Evolutionary conservation across 2,113 vertebrate genomes (phyloP).

Genomic region (Aix galericulata): DNA sequence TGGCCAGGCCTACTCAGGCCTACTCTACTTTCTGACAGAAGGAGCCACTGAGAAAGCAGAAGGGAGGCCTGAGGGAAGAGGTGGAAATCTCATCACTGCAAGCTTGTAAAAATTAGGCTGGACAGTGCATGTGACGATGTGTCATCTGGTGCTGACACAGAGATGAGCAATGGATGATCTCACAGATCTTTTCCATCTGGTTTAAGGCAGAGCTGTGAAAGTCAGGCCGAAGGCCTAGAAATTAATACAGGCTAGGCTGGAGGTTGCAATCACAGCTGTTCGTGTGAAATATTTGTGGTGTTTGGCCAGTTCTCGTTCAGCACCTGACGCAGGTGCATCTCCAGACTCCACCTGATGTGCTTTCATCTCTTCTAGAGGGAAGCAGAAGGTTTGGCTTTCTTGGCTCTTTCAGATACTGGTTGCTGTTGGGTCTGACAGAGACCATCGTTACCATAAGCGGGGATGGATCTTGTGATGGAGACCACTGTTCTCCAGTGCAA

Average conservation of each 20-base stretch:
- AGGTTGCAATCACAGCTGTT: not conserved
- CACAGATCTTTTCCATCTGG: constrained; percentile 11
- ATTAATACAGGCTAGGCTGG: not conserved
- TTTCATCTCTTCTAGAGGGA: not conserved
- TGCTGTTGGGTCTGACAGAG: not conserved
- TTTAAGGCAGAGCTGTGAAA: constrained; percentile 27
- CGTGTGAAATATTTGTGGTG: not conserved
- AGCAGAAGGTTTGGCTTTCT: not conserved
- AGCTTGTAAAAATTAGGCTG: not conserved
- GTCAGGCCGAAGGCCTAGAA: not conserved
- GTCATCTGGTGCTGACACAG: constrained; percentile 38
- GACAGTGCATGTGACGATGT: not conserved
- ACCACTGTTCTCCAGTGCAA: not conserved
- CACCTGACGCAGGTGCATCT: not conserved
- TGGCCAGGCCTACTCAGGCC: not conserved
- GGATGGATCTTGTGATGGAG: not conserved
- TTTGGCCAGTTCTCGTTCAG: not conserved
- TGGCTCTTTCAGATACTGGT: not conserved
- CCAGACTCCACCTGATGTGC: not conserved
- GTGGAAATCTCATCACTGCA: not conserved
- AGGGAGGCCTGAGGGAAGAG: not conserved
- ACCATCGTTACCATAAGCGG: not conserved
- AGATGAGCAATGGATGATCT: constrained; percentile 31
- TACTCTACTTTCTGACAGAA: not conserved
- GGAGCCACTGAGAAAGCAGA: not conserved